Evolutionary conservation across 2,888 invertebrate genomes (phyloP), one percentile per base, ranked within the genome.

Genomic region (Pasiphila rectangulata): DNA sequence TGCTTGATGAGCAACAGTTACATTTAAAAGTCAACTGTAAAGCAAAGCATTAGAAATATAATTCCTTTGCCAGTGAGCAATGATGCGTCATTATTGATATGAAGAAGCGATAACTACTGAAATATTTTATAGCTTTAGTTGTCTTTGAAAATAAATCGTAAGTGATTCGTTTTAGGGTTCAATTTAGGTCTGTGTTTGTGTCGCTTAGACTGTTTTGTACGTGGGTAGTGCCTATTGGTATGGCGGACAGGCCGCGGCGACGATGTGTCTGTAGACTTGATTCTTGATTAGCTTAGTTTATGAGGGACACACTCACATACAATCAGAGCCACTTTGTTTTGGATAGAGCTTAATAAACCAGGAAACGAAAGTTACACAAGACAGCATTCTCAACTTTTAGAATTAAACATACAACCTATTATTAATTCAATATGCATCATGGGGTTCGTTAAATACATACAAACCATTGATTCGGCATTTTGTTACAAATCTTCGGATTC

Each of bases 181-280:
- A 59, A 54, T 51, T 69, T 6, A 34, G 20, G 51, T 29, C 34
- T 13, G 6, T n/a, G 23, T 1, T 5, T 16, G 38, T 45, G 51
- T 61, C 45, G 43, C 57, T 65, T 78, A 72, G 19, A 72, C 36
- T 67, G 57, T 72, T 81, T 63, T 54, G 63, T 53, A 46, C 51
- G 54, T 58, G 55, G 30, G 50, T 24, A 16, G 43, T 46, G 43
- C 56, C 73, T 70, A 73, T 81, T 76, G 79, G 79, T 77, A 79
- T 78, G 82, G 81, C 79, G 71, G 70, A 63, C 80, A 72, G 74
- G 77, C 79, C 65, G 65, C 75, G 83, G 85, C 85, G 86, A 80
- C 85, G 79, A 76, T 79, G 78, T 79, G 85, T 87, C 85, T 86
- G 81, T 83, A 68, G 75, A 76, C 75, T 76, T 81, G 36, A 49